A percentile compares a stretch with the other conserved stretches of the same genome.
Conservation (phyloP, 2,888 invertebrate genomes). For the Neoscelio sp. region DNA sequence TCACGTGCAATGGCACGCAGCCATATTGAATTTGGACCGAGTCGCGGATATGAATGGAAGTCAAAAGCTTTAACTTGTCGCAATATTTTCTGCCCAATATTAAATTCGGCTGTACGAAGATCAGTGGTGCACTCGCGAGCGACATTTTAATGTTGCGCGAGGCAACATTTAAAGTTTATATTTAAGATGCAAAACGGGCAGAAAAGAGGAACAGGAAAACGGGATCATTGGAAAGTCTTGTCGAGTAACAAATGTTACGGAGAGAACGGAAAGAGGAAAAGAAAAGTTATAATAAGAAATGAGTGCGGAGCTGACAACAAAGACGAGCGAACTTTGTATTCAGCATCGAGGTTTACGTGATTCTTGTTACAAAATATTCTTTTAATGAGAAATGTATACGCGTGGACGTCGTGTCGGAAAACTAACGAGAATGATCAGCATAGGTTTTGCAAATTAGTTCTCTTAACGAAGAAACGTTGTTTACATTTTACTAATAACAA, state of each 20-base stretch:
- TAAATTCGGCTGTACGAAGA: no score
- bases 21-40: no score
- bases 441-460: neutral
- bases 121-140: no score
- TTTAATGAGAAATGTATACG: slow-evolving; percentile 22
- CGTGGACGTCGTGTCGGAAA: neutral
- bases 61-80: no score
- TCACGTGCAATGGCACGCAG: no score
- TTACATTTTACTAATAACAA: neutral
- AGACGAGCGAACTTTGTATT: slow-evolving; percentile 2
- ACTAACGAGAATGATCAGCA: slow-evolving; percentile 1
- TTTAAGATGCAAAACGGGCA: slow-evolving; percentile 2
- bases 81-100: no score
- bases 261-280: neutral
- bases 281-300: slow-evolving; percentile 25
- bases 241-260: neutral
- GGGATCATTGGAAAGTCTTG: no score
- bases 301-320: neutral
- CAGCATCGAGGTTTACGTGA: slow-evolving; percentile 1
- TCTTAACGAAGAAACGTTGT: slow-evolving; percentile 2
- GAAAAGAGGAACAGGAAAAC: neutral
- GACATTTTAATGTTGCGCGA: no score
- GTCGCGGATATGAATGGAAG: no score
- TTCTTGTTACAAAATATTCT: slow-evolving; percentile 19
- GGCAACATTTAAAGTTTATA: neutral